These are phyloP conservation scores for Gasterosteus aculeatus DNA, from an alignment of 2,113 vertebrate genomes.

Conservation along the genomic window DNA sequence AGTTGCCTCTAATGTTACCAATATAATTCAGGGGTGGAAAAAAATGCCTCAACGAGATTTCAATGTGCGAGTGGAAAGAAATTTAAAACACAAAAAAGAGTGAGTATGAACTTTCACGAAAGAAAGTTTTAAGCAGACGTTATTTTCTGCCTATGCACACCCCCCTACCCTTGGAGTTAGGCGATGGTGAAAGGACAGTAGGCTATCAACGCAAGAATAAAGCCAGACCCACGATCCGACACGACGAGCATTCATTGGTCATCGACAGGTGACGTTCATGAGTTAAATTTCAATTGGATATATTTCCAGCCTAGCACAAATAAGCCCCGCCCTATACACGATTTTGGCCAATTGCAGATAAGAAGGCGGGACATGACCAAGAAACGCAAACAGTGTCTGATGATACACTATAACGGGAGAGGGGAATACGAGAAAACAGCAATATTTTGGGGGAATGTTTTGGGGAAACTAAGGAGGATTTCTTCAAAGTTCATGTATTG, in stretches of 20 bases:
- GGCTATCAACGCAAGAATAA: conserved; percentile 55
- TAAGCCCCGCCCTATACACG: conserved; percentile 5
- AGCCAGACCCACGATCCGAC: conserved; percentile 48
- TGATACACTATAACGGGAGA: neutral
- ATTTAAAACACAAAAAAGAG: conserved; percentile 50
- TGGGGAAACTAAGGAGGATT: neutral
- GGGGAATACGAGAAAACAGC: neutral
- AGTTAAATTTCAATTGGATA: conserved; percentile 50
- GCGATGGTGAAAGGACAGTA: conserved; percentile 54
- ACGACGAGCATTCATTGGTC: conserved; percentile 64
- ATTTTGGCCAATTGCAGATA: conserved; percentile 22
- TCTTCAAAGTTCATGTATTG: neutral
- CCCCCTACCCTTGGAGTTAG: conserved; percentile 82
- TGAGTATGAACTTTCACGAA: conserved; percentile 69
- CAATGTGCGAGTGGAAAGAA: conserved; percentile 27
- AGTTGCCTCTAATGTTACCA: conserved; percentile 20
- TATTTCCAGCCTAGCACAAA: neutral
- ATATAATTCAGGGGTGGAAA: neutral
- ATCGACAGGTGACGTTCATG: neutral
- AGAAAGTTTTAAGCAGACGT: conserved; percentile 79
- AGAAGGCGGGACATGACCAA: neutral
- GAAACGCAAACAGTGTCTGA: neutral
- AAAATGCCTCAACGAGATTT: conserved; percentile 22
- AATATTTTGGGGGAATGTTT: neutral
- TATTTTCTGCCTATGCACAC: conserved; percentile 76